A percentile compares a stretch with the other conserved stretches of the same genome.
Evolutionary conservation across 2,888 invertebrate genomes (phyloP).

Genomic region (Capitulum mitella): DNA sequence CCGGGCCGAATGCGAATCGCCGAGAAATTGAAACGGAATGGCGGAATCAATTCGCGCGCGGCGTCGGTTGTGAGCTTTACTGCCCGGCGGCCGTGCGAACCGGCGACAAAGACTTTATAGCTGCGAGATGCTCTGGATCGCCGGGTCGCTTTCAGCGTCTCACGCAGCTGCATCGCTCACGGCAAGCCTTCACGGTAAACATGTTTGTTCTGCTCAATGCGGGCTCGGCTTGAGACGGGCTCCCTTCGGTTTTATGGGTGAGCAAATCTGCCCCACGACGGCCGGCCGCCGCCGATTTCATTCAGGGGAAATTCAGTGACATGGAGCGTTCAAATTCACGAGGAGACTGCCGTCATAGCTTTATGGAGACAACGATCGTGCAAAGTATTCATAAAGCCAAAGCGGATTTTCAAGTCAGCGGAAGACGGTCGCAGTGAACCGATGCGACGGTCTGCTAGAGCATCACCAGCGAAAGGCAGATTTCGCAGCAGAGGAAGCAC

Average conservation of each 20-base stretch:
- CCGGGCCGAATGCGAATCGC: neutral
- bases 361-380: no score
- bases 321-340: no score
- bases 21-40: neutral
- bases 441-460: no score
- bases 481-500: no score
- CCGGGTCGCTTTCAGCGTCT: neutral
- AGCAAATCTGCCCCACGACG: no score
- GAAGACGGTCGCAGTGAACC: no score
- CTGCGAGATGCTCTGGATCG: neutral
- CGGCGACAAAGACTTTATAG: neutral
- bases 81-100: neutral
- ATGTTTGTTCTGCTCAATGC: slow-evolving; percentile 5
- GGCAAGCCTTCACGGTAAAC: neutral
- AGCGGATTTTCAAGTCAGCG: no score
- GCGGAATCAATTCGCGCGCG: neutral
- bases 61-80: neutral
- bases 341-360: no score
- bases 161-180: neutral
- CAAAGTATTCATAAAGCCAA: no score
- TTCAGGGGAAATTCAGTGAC: no score
- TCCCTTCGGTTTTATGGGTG: neutral
- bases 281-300: no score
- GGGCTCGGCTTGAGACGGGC: neutral
- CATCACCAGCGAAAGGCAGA: no score